Percentiles rank a stretch among this genome's conserved stretches.
These are phyloP conservation scores for Pseudomugil tenellus DNA, from an alignment of 2,797 vertebrate species.

Conservation along the genomic window DNA sequence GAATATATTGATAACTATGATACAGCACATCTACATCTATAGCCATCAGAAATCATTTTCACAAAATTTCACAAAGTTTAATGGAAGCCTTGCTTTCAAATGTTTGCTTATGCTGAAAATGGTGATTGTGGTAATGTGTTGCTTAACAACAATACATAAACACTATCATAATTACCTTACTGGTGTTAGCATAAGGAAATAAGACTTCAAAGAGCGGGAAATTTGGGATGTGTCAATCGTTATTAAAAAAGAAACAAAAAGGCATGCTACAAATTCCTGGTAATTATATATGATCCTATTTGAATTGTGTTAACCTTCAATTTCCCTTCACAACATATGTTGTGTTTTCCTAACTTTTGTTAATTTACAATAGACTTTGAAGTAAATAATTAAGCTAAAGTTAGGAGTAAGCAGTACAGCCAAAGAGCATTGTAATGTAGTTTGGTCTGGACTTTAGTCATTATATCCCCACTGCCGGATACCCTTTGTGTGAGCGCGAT, in stretches of 20 bases:
- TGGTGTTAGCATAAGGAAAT: not conserved
- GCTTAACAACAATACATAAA: not conserved
- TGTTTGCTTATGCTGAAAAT: not conserved
- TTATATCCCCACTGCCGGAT: too few species aligned
- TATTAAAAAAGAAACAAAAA: not conserved
- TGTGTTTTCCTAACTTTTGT: not conserved
- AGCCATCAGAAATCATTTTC: too few species aligned
- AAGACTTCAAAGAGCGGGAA: not conserved
- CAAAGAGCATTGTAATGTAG: conserved; percentile 8
- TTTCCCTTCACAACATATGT: not conserved
- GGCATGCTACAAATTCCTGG: not conserved
- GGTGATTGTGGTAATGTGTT: not conserved
- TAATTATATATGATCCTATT: not conserved
- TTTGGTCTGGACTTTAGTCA: not conserved
- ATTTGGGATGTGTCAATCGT: not conserved
- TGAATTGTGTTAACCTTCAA: not conserved
- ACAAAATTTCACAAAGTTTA: too few species aligned
- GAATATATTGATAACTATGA: too few species aligned
- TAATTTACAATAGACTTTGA: not conserved
- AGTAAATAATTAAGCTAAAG: conserved; percentile 1
- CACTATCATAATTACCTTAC: not conserved
- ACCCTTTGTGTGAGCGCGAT: too few species aligned
- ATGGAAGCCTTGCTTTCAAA: not conserved
- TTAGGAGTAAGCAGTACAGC: not conserved
- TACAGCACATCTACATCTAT: too few species aligned